These are phyloP conservation scores for Chaetorhynchus papuensis DNA, from an alignment of 2,113 vertebrate species.

Conservation along the genomic window DNA sequence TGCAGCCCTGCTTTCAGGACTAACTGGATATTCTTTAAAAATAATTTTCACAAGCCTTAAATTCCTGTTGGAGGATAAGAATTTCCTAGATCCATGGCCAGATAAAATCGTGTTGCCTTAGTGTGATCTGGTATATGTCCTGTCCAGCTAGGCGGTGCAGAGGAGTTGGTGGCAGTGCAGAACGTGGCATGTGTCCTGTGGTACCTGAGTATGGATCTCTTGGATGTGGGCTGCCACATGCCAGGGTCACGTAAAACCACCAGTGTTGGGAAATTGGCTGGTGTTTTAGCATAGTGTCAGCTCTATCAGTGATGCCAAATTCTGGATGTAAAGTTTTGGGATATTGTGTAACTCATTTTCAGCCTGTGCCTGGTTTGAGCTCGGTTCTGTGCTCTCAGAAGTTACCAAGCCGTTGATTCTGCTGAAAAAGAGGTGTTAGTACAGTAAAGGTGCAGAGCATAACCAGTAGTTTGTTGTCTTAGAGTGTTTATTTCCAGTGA, in stretches of 20 bases:
- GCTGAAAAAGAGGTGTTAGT: neutral
- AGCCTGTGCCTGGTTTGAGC: neutral
- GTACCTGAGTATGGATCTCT: neutral
- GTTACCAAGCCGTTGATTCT: neutral
- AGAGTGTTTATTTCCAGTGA: neutral
- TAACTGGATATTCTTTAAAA: neutral
- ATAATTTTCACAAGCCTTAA: neutral
- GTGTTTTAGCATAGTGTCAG: neutral
- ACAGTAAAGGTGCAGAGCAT: neutral
- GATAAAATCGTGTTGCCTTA: neutral
- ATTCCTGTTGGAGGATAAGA: neutral
- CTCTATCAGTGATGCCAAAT: accelerated
- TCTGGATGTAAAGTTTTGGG: neutral
- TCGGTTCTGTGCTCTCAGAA: accelerated
- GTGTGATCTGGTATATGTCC: accelerated
- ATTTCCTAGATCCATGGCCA: neutral
- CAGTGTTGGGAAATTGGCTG: accelerated
- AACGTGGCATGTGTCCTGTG: neutral
- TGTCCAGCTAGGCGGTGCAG: neutral
- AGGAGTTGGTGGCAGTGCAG: neutral
- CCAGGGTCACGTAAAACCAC: neutral
- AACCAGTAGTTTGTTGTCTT: neutral
- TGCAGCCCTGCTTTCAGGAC: neutral
- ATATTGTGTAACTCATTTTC: neutral
- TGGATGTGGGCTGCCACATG: neutral